Base-by-base conservation (phyloP, 1,140 invertebrate genomes). In the Drosophila jambulina region DNA sequence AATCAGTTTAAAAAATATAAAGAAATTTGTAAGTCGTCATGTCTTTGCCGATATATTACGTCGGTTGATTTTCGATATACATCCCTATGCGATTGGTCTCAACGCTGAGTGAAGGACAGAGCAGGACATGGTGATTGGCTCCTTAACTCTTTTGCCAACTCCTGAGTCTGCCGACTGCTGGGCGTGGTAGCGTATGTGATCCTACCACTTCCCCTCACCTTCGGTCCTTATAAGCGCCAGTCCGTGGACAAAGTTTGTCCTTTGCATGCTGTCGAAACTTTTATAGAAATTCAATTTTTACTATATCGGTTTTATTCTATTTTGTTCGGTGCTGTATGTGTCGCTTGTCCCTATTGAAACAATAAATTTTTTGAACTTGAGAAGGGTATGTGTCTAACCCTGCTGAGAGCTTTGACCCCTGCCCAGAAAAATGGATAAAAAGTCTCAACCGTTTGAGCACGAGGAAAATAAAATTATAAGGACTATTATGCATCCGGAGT, bases 271-370 rank as follows among this genome's bases (percentile, higher is more conserved):
- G 62, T 72, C 78, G 85, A 80, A 77, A 86, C 83, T 86, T 86
- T 82, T 87, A 86, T 87, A 86, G 82, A 86, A 86, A 86, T 86
- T 87, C 83, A 78, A 86, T 86, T 86, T 85, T 79, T 70, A 65
- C 68, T 78, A 86, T 81, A 60, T 77, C 78, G 63, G 54, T 78
- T 71, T 46, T 78, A 34, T 59, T 42, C 59, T 71, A 43, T 60
- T 43, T 64, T 48, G 60, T 51, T 59, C 53, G 23, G 45, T 54
- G 67, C 72, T 76, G 67, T 79, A 85, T 86, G 72, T 85, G 82
- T 78, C 76, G 82, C 68, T 56, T 48, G 82, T 46, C 68, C 64
- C 69, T 58, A 69, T 78, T 85, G 82, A 85, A 85, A 85, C 82
- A 85, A 86, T 85, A 86, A 81, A 85, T 86, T 82, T 25, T 74